Percentiles rank a stretch among this genome's conserved stretches.
These are phyloP conservation scores for Prunella himalayana DNA, from an alignment of 2,113 vertebrate species.

Conservation along the genomic window DNA sequence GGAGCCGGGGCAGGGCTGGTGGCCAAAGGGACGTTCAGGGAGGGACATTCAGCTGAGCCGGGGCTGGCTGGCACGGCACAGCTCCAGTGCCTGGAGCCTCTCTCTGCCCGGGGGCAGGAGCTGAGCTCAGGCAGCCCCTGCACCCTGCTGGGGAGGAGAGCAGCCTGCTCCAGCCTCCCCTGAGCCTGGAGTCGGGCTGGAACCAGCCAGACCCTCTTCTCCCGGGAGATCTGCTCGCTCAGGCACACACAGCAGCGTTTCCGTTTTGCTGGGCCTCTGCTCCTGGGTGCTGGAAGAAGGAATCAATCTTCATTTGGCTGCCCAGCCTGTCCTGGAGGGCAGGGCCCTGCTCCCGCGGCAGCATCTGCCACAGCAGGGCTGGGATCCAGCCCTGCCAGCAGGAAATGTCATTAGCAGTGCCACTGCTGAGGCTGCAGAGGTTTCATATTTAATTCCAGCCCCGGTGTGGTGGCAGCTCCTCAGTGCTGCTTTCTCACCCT, in stretches of 20 bases:
- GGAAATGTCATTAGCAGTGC: neutral
- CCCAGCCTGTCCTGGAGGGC: neutral
- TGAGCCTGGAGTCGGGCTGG: neutral
- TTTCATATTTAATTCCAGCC: neutral
- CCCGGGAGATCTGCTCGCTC: neutral
- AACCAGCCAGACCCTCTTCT: neutral
- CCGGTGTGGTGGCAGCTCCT: neutral
- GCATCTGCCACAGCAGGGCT: neutral
- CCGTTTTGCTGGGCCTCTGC: neutral
- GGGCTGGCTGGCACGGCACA: neutral
- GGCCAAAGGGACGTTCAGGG: neutral
- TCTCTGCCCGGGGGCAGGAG: neutral
- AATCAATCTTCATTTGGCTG: neutral
- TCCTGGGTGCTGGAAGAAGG: neutral
- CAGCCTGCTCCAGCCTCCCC: neutral
- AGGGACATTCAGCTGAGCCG: neutral
- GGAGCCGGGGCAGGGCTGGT: neutral
- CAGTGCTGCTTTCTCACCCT: neutral
- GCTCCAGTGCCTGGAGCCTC: neutral
- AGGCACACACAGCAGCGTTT: no score
- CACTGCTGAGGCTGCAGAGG: neutral
- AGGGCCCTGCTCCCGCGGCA: neutral
- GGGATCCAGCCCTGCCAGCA: neutral
- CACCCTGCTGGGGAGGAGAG: neutral
- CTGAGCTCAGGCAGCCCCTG: neutral